Evolutionary conservation across 2,113 vertebrate genomes (phyloP).

Genomic region (Carassius gibelio): DNA sequence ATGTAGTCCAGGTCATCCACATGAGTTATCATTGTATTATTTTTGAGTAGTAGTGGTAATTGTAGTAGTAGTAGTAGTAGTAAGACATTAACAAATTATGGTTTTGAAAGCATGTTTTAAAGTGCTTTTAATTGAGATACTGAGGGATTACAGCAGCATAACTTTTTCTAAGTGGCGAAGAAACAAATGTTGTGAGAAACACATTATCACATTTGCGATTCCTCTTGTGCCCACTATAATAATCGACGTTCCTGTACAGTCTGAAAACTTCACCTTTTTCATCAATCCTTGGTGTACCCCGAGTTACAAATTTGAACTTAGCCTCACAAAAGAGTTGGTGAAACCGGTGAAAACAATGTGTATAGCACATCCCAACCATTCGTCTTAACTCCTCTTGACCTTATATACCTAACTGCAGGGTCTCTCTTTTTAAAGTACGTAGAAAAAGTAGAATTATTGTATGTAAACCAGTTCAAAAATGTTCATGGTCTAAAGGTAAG

Average conservation of each 20-base stretch:
- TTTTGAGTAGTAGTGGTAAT: neutral
- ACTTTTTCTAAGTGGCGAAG: neutral
- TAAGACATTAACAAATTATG: neutral
- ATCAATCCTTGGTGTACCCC: neutral
- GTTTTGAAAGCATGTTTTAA: neutral
- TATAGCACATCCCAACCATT: neutral
- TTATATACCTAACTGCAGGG: neutral
- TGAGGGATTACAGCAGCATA: neutral
- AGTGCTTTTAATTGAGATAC: neutral
- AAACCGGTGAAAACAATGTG: neutral
- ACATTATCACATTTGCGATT: neutral
- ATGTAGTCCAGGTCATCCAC: no score
- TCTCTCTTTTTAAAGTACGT: neutral
- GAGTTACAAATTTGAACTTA: neutral
- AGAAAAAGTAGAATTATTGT: neutral
- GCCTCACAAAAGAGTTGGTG: neutral
- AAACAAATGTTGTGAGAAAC: neutral
- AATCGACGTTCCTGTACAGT: neutral
- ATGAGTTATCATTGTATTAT: neutral
- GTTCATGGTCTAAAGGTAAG: neutral
- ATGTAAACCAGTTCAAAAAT: conserved; percentile 10
- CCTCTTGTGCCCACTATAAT: neutral
- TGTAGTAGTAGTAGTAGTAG: neutral
- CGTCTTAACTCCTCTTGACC: neutral
- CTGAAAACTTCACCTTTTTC: neutral